Percentiles rank a stretch among this genome's conserved stretches.
Evolutionary conservation across 2,113 vertebrate genomes (phyloP).

Genomic region (Sigmodon hispidus): DNA sequence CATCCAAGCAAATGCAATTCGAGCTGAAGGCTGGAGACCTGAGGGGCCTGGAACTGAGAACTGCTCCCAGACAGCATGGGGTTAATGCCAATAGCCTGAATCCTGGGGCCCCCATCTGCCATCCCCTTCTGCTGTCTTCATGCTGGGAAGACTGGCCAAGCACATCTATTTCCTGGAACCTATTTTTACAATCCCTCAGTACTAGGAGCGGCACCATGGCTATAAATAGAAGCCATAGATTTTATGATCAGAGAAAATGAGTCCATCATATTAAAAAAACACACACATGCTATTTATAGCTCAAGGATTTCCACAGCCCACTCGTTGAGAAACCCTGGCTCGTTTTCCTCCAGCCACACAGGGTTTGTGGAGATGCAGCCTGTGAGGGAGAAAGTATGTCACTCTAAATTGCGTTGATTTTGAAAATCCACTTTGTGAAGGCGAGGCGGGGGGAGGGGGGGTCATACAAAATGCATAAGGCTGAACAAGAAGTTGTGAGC

Average conservation of each 20-base stretch:
- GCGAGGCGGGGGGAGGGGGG: no score
- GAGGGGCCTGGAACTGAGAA: background rate
- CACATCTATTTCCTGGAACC: conserved; percentile 43
- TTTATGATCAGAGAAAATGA: conserved; percentile 77
- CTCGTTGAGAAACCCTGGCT: conserved; percentile 32
- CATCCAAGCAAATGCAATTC: background rate
- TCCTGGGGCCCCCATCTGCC: background rate
- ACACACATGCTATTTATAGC: conserved; percentile 71
- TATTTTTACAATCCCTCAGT: conserved; percentile 71
- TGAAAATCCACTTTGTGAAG: background rate
- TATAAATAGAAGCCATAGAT: conserved; percentile 77
- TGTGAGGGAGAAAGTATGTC: background rate
- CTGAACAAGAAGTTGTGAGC: background rate
- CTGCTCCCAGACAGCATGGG: background rate
- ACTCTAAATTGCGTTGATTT: background rate
- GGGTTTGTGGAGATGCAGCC: background rate
- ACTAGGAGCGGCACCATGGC: conserved; percentile 34
- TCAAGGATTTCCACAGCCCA: conserved; percentile 66
- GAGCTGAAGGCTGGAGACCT: background rate
- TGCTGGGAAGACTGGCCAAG: background rate
- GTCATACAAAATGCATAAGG: conserved; percentile 46
- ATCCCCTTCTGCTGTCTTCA: conserved; percentile 30
- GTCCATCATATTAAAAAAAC: conserved; percentile 70
- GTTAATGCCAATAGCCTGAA: conserved; percentile 27
- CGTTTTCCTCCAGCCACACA: background rate